Conservation (phyloP, 1,140 invertebrate species). For the Anoplophora glabripennis region DNA sequence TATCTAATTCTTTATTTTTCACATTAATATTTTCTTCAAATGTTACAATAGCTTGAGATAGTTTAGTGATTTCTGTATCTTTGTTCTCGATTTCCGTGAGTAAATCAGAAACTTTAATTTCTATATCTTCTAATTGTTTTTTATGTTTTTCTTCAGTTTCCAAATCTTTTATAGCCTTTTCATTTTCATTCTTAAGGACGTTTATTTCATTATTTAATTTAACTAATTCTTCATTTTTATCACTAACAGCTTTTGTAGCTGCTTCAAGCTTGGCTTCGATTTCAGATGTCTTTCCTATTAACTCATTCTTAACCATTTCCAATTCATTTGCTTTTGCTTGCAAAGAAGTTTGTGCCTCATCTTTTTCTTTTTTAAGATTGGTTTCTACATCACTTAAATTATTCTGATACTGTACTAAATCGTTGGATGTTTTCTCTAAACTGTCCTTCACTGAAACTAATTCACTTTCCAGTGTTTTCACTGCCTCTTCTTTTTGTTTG, state of each 20-base stretch:
- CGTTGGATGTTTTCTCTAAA: constrained; percentile 10
- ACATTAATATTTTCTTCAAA: background rate
- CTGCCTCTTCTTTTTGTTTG: constrained; percentile 2
- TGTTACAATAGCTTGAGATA: background rate
- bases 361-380: constrained; percentile 16
- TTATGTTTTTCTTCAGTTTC: constrained; percentile 7
- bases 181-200: background rate
- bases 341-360: background rate
- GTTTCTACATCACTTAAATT: constrained; percentile 20
- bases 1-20: constrained; percentile 1
- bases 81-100: constrained; percentile 16
- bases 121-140: constrained; percentile 9
- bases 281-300: constrained; percentile 9
- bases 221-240: constrained; percentile 6
- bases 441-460: constrained; percentile 4
- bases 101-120: constrained; percentile 13
- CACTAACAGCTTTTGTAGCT: constrained; percentile 4
- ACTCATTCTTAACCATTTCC: constrained; percentile 24
- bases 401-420: constrained; percentile 20
- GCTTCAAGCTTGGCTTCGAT: constrained; percentile 1
- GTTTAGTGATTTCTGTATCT: constrained; percentile 12
- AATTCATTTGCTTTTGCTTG: constrained; percentile 7
- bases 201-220: constrained; percentile 12
- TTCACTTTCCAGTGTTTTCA: constrained; percentile 7
- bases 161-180: constrained; percentile 4